Conservation (phyloP, 2,113 vertebrate genomes). For the Aegithalos caudatus region DNA sequence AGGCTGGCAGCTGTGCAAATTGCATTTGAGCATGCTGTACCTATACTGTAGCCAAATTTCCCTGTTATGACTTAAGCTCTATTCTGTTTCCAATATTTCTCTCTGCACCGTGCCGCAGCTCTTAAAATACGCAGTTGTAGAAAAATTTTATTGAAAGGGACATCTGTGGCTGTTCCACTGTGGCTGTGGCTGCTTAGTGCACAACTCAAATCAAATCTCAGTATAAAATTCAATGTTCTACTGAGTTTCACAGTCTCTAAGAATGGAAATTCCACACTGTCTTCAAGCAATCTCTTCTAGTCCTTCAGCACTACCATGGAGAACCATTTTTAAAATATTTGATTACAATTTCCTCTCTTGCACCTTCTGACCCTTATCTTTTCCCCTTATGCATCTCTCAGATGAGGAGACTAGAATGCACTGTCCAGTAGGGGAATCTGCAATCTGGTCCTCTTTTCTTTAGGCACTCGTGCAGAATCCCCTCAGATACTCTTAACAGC, state of each 20-base stretch:
- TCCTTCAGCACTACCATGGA: rapidly evolving
- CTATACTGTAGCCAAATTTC: neutral
- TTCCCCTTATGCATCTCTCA: neutral
- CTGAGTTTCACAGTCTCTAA: neutral
- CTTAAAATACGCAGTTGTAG: neutral
- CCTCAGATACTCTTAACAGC: too few species aligned
- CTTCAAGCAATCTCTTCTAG: neutral
- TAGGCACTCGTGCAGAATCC: too few species aligned
- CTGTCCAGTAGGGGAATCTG: neutral
- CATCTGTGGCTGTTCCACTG: neutral
- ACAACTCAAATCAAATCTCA: neutral
- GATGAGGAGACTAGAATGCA: neutral
- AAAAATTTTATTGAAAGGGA: neutral
- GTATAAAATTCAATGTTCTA: rapidly evolving
- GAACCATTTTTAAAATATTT: neutral
- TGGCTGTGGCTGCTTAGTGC: rapidly evolving
- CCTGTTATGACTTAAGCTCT: neutral
- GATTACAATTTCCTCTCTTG: neutral
- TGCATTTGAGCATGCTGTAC: neutral
- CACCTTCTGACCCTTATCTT: neutral
- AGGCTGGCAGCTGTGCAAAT: neutral
- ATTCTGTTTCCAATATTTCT: neutral
- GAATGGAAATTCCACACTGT: neutral
- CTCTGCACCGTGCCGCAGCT: neutral
- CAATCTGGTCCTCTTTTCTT: neutral